phyloP scores from a whole-genome alignment of 2,113 vertebrate species.

The Thermophis baileyi region DNA sequence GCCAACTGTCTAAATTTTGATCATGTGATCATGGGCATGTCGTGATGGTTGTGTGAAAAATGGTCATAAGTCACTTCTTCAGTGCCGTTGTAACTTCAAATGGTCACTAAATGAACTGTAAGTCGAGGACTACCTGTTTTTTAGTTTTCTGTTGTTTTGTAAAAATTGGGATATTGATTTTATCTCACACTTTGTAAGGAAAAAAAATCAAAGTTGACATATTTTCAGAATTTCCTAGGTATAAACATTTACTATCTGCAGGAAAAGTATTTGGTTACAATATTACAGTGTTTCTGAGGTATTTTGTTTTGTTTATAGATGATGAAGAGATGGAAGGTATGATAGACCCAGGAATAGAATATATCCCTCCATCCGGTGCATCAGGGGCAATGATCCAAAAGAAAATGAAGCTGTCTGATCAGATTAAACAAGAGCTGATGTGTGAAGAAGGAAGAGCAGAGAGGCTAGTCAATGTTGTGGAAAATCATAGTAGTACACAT shows the following conservation, averaged over 20 bases:
- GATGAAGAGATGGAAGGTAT: conserved; percentile 92
- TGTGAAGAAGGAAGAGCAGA: conserved; percentile 86
- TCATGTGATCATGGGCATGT: not conserved
- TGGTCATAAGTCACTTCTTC: not conserved
- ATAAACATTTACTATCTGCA: not conserved
- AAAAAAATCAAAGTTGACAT: not conserved
- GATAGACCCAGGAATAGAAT: conserved; percentile 96
- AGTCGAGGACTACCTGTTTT: not conserved
- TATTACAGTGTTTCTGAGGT: not conserved
- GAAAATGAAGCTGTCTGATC: conserved; percentile 77
- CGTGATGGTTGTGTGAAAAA: not conserved
- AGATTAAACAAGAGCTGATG: conserved; percentile 91
- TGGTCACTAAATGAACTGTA: not conserved
- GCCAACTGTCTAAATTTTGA: not conserved
- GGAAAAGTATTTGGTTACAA: not conserved
- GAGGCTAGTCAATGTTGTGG: conserved; percentile 69
- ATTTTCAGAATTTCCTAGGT: not conserved
- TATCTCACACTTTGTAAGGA: not conserved
- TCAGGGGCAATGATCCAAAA: conserved; percentile 69
- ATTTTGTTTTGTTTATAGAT: conserved; percentile 70
- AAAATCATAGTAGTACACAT: conserved; percentile 69
- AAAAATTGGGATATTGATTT: not conserved
- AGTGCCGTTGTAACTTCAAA: not conserved
- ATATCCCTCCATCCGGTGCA: conserved; percentile 76
- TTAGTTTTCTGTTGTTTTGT: not conserved